Evolutionary conservation across 2,888 invertebrate genomes (phyloP).

Genomic region (Calameuta idolon): DNA sequence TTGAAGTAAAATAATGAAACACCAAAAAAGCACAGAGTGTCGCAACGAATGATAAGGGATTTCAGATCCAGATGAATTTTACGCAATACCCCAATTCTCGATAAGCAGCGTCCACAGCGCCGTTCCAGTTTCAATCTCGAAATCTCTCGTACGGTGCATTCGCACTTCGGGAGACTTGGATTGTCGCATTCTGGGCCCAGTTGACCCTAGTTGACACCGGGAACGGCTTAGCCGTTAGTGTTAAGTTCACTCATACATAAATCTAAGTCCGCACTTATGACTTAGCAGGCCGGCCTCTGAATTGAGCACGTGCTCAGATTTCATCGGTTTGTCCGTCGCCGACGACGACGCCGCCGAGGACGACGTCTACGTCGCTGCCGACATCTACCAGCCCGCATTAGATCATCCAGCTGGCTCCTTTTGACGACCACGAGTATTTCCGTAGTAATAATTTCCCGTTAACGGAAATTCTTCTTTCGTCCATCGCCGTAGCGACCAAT

Average conservation of each 20-base stretch:
- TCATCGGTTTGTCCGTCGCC: slow-evolving; percentile 46
- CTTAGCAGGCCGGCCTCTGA: slow-evolving; percentile 51
- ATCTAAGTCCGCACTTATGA: slow-evolving; percentile 63
- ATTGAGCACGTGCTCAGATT: slow-evolving; percentile 67
- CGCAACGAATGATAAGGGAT: no score
- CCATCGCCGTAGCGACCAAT: background rate
- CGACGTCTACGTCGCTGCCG: background rate
- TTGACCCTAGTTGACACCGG: slow-evolving; percentile 66
- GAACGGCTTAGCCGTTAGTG: slow-evolving; percentile 66
- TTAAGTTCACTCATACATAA: slow-evolving; percentile 65
- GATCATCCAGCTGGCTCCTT: slow-evolving; percentile 58
- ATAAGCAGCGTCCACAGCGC: no score
- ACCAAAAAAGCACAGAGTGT: background rate
- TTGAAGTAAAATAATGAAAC: background rate
- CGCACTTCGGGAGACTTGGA: slow-evolving; percentile 51
- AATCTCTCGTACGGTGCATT: slow-evolving; percentile 46
- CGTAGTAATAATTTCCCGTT: background rate
- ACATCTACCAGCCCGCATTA: slow-evolving; percentile 36
- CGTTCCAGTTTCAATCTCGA: slow-evolving; percentile 39
- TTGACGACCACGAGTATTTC: background rate
- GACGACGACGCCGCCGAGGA: background rate
- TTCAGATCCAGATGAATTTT: background rate
- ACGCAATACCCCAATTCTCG: background rate
- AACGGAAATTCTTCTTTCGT: background rate
- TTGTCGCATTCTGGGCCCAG: slow-evolving; percentile 67